Base-by-base conservation (phyloP, 2,797 vertebrate species). In the Halcyon leucocephala region DNA sequence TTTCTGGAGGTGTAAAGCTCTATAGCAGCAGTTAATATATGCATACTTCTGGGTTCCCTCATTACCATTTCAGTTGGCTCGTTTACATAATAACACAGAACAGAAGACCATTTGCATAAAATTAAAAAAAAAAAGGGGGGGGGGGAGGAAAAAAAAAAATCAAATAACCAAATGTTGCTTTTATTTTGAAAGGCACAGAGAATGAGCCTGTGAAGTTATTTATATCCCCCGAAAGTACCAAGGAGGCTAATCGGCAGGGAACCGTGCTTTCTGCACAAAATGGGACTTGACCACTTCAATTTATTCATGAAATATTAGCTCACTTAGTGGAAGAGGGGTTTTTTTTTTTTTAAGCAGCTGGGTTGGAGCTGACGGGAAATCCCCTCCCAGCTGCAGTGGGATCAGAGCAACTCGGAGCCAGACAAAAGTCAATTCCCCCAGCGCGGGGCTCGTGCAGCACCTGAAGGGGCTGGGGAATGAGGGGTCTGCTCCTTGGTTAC, bases 21-120 rank as follows among this genome's bases (percentile, higher is more conserved):
- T 67, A 28, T 10, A 24, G 95, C 49, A 3, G 89, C 91, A 78
- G 89, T 51, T 96, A 96, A 97, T 96, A 2, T 88, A 97, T 97
- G 95, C 97, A 94, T 95, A 29, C 92, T 93, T 96, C 94, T 41
- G 94, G 86, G 92, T 74, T 89, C 90, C 94, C 86, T 97, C 78
- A 76, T 94, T 96, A 96, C 89, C 90, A 90, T 92, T 92, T 95
- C 95, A 95, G 96, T 97, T 95, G 95, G 85, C 91, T 97, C 95
- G 74, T 93, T 97, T 96, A 95, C 97, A 95, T 95, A 97, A 97
- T 97, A 96, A 97, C 95, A 71, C 96, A 90, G 79, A 86, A 94
- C 18, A 61, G 84, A 90, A 85, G 90, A 96, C n/a, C 89, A 73
- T 98, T 97, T 98, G 94, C 96, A 97, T 95, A 95, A 95, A 97